Base-by-base conservation (phyloP, 1,140 invertebrate species). In the Dreissena rostriformis region DNA sequence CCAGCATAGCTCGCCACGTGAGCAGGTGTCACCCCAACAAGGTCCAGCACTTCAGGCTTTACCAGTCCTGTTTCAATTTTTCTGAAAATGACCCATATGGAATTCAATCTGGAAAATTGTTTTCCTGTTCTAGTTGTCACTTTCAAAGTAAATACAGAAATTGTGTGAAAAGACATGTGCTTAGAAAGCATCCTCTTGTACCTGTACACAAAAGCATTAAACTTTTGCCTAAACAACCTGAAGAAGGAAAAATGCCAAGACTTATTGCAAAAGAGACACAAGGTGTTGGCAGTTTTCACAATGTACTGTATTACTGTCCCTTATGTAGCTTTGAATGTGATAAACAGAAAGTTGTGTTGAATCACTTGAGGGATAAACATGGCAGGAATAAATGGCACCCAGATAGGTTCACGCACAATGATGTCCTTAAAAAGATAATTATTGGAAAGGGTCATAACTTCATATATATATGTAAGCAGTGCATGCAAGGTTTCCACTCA, bases 91-190 rank as follows among this genome's bases (percentile, higher is more conserved):
- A 26, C 19, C 2, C 7, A 22, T 63, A 26, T 22, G 24, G 19
- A 63, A 63, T 26, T 22, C 24, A 63, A 7, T 63, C 19, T 2
- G 19, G 61, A 63, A 63, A 39, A 39, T 39, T 39, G 11, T 77
- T 52, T 77, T 51, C 52, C 39, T 77, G 75, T 63, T 61, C 65
- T 0, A 52, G 24, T 22, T 80, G 77, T 49, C 26, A 71, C 39
- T 70, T 55, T 71, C 19, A 70, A n/a, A 70, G 77, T 61, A 52
- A 67, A 19, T 70, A 29, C 22, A 80, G 39, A 29, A 26, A 61
- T 1, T 19, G 26, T 71, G 53, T 80, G n/a, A 39, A n/a, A 28
- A 55, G 65, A 11, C 77, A 80, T 80, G 26, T 80, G 24, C 12
- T 26, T 0, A 11, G 15, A 10, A 70, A 24, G 63, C 77, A 80